Conservation (phyloP, 1,140 invertebrate species). For the Schlechtendalia chinensis region DNA sequence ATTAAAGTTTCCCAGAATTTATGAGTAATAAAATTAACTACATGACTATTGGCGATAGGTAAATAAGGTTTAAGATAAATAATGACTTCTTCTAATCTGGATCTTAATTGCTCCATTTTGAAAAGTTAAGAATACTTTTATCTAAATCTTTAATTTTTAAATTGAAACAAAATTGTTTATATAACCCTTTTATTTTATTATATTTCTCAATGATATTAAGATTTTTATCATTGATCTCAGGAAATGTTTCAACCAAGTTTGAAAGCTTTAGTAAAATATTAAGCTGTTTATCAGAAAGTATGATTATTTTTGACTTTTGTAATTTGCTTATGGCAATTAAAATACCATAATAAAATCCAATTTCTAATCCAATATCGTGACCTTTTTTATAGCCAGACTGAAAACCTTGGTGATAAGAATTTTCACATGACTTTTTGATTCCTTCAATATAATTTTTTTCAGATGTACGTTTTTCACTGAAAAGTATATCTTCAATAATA, state of each 20-base stretch:
- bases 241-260: conserved; percentile 54
- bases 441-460: conserved; percentile 54
- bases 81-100: conserved; percentile 60
- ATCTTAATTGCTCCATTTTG: conserved; percentile 49
- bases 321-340: conserved; percentile 41
- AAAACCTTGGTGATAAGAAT: conserved; percentile 55
- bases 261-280: conserved; percentile 53
- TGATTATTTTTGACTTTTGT: conserved; percentile 17
- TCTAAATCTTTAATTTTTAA: conserved; percentile 52
- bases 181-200: conserved; percentile 54
- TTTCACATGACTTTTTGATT: conserved; percentile 52
- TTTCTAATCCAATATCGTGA: conserved; percentile 55
- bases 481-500: conserved; percentile 54
- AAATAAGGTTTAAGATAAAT: conserved; percentile 63
- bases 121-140: conserved; percentile 40
- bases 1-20: conserved; percentile 66
- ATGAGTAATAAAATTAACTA: conserved; percentile 77
- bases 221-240: conserved; percentile 53
- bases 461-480: conserved; percentile 53
- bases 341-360: conserved; percentile 55
- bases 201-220: conserved; percentile 53
- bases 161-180: conserved; percentile 56
- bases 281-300: conserved; percentile 51
- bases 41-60: conserved; percentile 71
- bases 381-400: conserved; percentile 56